Percentiles rank a stretch among this genome's conserved stretches.
Evolutionary conservation across 2,113 vertebrate species (phyloP).

Genomic region (Morphnarchus princeps): DNA sequence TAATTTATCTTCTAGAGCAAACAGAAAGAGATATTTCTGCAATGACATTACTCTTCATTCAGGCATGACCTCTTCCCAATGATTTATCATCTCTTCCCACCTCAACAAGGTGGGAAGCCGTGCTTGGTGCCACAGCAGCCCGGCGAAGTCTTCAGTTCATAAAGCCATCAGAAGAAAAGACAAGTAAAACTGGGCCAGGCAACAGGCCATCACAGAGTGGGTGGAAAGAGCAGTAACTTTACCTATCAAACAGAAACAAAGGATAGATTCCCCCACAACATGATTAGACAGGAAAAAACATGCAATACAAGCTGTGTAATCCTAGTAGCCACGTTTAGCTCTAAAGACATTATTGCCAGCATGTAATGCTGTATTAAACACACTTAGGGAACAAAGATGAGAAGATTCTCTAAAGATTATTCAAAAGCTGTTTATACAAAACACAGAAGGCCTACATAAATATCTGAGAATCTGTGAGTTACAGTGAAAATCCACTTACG

Average conservation of each 20-base stretch:
- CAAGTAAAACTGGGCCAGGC: not conserved
- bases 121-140: not conserved
- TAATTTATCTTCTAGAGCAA: not conserved
- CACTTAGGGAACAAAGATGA: not conserved
- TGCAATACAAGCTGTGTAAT: not conserved
- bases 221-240: not conserved
- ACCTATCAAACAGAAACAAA: not conserved
- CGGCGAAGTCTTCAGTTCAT: not conserved
- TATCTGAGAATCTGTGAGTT: not conserved
- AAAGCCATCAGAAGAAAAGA: not conserved
- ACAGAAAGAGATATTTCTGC: not conserved
- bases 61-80: not conserved
- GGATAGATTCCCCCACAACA: not conserved
- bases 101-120: rapidly evolving
- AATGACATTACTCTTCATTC: not conserved
- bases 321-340: not conserved
- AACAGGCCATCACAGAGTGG: not conserved
- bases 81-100: not conserved
- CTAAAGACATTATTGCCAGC: not conserved
- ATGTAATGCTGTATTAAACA: not conserved
- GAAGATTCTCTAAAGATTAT: not conserved
- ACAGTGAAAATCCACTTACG: not conserved
- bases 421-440: not conserved
- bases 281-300: not conserved
- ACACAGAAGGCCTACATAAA: not conserved